A percentile compares a stretch with the other conserved stretches of the same genome.
Evolutionary conservation across 1,140 invertebrate species (phyloP).

Genomic region (Cotesia chilonis): DNA sequence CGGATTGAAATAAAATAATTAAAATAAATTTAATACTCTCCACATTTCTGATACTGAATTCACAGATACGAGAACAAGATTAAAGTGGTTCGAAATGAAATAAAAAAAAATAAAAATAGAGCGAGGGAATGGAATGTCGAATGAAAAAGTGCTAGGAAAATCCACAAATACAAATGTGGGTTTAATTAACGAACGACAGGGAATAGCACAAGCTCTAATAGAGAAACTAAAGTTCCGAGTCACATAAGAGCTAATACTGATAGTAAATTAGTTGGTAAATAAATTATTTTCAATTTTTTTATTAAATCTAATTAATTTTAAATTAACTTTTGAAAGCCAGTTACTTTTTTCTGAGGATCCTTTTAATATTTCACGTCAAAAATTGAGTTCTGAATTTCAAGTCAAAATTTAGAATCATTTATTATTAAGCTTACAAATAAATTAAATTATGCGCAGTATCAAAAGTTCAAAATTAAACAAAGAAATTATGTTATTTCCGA

Average conservation of each 20-base stretch:
- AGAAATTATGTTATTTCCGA: no score
- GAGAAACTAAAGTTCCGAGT: not conserved
- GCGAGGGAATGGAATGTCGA: not conserved
- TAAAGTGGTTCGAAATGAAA: constrained; percentile 7
- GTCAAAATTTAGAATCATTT: no score
- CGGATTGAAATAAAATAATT: not conserved
- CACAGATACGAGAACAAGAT: not conserved
- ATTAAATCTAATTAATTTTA: no score
- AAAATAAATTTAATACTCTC: not conserved
- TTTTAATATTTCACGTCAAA: no score
- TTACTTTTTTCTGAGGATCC: no score
- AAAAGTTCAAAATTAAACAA: no score
- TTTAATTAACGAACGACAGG: constrained; percentile 23
- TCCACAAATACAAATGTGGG: constrained; percentile 2
- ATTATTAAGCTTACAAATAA: no score
- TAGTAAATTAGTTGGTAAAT: not conserved
- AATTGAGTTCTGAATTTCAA: no score
- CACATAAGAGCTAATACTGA: not conserved
- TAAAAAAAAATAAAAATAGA: not conserved
- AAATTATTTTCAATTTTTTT: no score
- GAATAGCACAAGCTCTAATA: not conserved
- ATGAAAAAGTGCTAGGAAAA: constrained; percentile 20
- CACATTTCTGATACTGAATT: constrained; percentile 4
- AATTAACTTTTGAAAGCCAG: no score
- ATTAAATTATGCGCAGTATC: no score